Percentiles rank a stretch among this genome's conserved stretches.
Evolutionary conservation across 2,797 vertebrate species (phyloP).

Genomic region (Sebastes matsubarae): DNA sequence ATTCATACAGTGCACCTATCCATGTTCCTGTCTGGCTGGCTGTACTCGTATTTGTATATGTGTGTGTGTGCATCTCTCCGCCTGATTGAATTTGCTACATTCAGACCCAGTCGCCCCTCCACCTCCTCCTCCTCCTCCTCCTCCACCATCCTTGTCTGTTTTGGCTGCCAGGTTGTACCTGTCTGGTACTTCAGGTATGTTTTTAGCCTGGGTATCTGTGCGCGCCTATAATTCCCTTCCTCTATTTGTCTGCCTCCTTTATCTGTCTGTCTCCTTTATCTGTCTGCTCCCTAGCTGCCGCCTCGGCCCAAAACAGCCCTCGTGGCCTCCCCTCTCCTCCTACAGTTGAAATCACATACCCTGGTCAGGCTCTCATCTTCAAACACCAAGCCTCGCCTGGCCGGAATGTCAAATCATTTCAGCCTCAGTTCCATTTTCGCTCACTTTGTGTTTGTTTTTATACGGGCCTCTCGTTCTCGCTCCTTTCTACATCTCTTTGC

Average conservation of each 20-base stretch:
- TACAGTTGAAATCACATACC: slow-evolving; percentile 59
- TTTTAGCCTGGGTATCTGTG: slow-evolving; percentile 53
- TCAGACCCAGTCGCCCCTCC: not conserved
- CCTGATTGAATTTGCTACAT: slow-evolving; percentile 64
- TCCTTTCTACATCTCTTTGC: slow-evolving; percentile 7
- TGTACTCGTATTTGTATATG: slow-evolving; percentile 58
- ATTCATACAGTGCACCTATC: slow-evolving; percentile 64
- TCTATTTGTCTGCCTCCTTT: slow-evolving; percentile 60
- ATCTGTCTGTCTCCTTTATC: slow-evolving; percentile 65
- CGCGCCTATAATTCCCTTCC: slow-evolving; percentile 57
- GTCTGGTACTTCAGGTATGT: slow-evolving; percentile 61
- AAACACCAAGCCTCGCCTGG: slow-evolving; percentile 55
- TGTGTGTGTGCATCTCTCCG: slow-evolving; percentile 38
- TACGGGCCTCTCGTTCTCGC: slow-evolving; percentile 7
- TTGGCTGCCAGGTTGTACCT: slow-evolving; percentile 65
- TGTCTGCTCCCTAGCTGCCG: slow-evolving; percentile 48
- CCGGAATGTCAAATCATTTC: slow-evolving; percentile 69
- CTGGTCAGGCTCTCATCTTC: slow-evolving; percentile 63
- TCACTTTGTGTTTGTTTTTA: slow-evolving; percentile 38
- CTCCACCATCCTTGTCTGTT: slow-evolving; percentile 49
- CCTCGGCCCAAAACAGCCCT: slow-evolving; percentile 42
- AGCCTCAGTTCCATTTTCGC: slow-evolving; percentile 35
- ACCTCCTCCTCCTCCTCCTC: too few species aligned
- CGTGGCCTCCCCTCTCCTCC: slow-evolving; percentile 45
- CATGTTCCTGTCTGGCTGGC: slow-evolving; percentile 61